Evolutionary conservation across 30 jellyfish, hydroid and myxozoan genomes (phyloP), one percentile per base, ranked within the genome.

Genomic region (Hydra vulgaris): DNA sequence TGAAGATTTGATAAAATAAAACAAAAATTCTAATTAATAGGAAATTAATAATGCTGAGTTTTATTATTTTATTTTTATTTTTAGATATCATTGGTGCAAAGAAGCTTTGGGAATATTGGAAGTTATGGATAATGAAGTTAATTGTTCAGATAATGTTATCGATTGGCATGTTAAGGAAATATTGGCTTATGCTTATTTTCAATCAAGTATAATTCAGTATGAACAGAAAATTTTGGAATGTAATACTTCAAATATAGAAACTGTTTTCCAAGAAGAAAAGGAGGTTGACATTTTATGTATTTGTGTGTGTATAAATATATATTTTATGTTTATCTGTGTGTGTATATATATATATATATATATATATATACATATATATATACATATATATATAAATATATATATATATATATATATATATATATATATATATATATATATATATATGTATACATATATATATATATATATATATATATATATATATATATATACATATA

Each of bases 21-120:
- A 73, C 3, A 5, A 25, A 73, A 25, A 21, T 27, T 0, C 17
- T 54, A 21, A 21, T 7, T 12, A 7, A 22, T 7, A 73, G 15
- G 15, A 12, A 26, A 73, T 22, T 22, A 15, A 73, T 76, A 15
- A 19, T 15, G n/a, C n/a, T n/a, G n/a, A n/a, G 25, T 53, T 26
- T 22, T 27, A 0, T 21, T 19, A 18, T n/a, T 76, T 3, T 1
- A 15, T 7, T 0, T 4, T 78, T 15, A 5, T 69, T 7, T 55
- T 20, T 53, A 78, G 85, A 18, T 61, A 15, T 54, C 85, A 78
- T 61, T 61, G 77, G 77, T 54, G 77, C 12, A 17, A 55, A 20
- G 85, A 78, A 54, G 85, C 85, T 8, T 27, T 61, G 53, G 24
- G 80, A 24, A 66, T 52, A 18, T 23, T 78, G 27, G 85, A 78